Evolutionary conservation across 2,113 vertebrate genomes (phyloP), one percentile per base, ranked within the genome.

Genomic region (Oncorhynchus clarkii): DNA sequence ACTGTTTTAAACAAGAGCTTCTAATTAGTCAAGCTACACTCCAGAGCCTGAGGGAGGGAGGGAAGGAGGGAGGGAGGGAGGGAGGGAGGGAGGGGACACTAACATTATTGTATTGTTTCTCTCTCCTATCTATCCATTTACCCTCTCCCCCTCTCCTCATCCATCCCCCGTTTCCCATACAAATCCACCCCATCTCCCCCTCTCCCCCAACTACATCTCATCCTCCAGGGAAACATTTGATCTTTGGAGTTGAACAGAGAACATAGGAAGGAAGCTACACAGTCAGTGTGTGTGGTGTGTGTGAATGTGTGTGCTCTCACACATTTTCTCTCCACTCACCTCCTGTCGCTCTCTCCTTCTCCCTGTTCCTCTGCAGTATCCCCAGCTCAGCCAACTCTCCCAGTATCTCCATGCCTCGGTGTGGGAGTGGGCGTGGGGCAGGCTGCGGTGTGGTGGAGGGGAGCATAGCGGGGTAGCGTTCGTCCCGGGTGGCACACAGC

Each of bases 321-420:
- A 16, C 6, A 20, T 20, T 16, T 11, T 31, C 5, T 34, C 16
- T 22, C 3, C 65, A 64, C 83, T 88, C 76, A 89, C 88, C 88
- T 77, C 83, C 79, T 5, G 29, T 2, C 26, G 51, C 72, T 45
- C 90, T 89, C 77, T 93, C 94, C 90, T 87, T 84, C 51, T 81
- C 81, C 64, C 80, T 80, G 78, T 66, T 89, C 80, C 90, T 89
- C 79, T 89, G 88, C 81, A 92, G 93, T 76, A 91, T 88, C 89
- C 97, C 96, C 89, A 99, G 91, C 62, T 97, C 96, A 0, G 96
- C 97, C 76, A 99, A 90, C 77, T 98, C 97, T 1, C 96, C 97
- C 84, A 99, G 94, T 82, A 99, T 94, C 78, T 95, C 95, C 65
- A 99, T 97, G 3, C 97, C 97, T 0, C 91, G 94, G 89, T 94